These are phyloP conservation scores for Platerodrilus igneus DNA, from an alignment of 2,888 invertebrate genomes.

Conservation along the genomic window DNA sequence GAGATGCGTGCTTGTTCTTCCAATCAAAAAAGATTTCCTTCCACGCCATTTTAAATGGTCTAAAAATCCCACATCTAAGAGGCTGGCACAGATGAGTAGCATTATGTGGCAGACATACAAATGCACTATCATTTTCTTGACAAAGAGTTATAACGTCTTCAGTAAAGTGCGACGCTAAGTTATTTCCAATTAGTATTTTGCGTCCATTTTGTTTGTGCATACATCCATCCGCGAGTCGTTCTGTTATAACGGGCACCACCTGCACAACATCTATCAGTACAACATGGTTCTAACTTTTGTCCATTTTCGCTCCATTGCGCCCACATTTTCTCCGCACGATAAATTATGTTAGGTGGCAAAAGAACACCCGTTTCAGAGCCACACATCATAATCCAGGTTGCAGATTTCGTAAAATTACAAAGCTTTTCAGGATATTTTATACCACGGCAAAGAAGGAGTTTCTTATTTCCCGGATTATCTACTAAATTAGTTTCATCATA, in stretches of 20 bases:
- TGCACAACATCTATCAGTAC: conserved; percentile 30
- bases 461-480: too few species aligned
- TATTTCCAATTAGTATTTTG: conserved; percentile 37
- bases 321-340: conserved; percentile 16
- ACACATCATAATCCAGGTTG: conserved; percentile 33
- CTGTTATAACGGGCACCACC: conserved; percentile 24
- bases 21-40: conserved; percentile 7
- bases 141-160: conserved; percentile 17
- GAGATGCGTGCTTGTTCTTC: conserved; percentile 1
- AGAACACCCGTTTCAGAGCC: conserved; percentile 15
- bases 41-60: conserved; percentile 34
- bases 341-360: conserved; percentile 18
- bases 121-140: conserved; percentile 33
- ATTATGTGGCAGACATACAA: conserved; percentile 34
- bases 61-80: too few species aligned
- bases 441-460: conserved; percentile 15
- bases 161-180: conserved; percentile 29
- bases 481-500: too few species aligned
- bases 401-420: conserved; percentile 21
- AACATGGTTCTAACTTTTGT: conserved; percentile 26
- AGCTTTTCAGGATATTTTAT: conserved; percentile 23
- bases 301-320: conserved; percentile 10
- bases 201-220: conserved; percentile 26
- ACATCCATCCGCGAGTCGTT: conserved; percentile 26
- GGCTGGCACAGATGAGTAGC: conserved; percentile 29